Conservation (phyloP, 2,888 invertebrate species). For the Protophormia terraenovae region DNA sequence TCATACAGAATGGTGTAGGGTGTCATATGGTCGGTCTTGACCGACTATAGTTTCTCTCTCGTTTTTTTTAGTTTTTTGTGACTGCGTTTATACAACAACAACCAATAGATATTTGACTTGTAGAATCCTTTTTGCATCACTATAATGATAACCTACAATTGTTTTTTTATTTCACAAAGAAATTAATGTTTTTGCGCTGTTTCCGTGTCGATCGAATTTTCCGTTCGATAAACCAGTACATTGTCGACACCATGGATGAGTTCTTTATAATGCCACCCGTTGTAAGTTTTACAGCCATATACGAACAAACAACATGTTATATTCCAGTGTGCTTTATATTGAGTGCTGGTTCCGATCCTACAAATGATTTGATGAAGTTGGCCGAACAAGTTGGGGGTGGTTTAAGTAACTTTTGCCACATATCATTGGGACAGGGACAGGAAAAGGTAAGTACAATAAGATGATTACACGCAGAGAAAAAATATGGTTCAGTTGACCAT, state of each 20-base stretch:
- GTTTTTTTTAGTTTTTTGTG: too few species aligned
- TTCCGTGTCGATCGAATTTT: slow-evolving; percentile 95
- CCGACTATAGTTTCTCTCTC: too few species aligned
- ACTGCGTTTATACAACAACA: too few species aligned
- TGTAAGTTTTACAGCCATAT: slow-evolving; percentile 90
- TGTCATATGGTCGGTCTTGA: too few species aligned
- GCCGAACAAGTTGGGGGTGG: slow-evolving; percentile 87
- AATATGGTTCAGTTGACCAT: too few species aligned
- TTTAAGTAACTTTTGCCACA: slow-evolving; percentile 90
- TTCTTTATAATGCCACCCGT: slow-evolving; percentile 94
- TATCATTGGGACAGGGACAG: slow-evolving; percentile 97
- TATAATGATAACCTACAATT: too few species aligned
- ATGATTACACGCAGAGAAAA: too few species aligned
- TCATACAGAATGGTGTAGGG: too few species aligned
- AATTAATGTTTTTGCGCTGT: slow-evolving; percentile 92
- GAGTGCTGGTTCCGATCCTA: slow-evolving; percentile 96
- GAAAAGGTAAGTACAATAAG: slow-evolving; percentile 88
- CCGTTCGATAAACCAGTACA: slow-evolving; percentile 91
- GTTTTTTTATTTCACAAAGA: slow-evolving; percentile 77
- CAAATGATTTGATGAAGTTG: slow-evolving; percentile 91
- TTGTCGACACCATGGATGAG: slow-evolving; percentile 91
- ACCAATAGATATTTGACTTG: background rate
- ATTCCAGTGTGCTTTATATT: slow-evolving; percentile 96
- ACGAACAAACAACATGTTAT: slow-evolving; percentile 90
- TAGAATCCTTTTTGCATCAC: background rate